These are phyloP conservation scores for Heliconius hewitsoni DNA, from an alignment of 1,140 invertebrate species.

Conservation along the genomic window DNA sequence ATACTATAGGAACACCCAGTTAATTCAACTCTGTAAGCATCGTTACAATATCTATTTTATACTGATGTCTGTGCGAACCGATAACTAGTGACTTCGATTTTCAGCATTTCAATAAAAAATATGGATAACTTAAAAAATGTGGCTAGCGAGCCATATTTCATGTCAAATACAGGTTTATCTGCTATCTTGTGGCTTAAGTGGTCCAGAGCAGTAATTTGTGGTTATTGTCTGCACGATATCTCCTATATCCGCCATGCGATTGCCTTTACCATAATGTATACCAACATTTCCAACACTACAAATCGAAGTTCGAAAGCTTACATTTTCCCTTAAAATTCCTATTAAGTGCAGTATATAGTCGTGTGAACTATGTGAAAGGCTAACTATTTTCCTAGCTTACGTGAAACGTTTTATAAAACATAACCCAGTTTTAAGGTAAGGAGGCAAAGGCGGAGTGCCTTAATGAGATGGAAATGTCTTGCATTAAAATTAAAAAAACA, in stretches of 20 bases:
- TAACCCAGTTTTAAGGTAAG: not conserved
- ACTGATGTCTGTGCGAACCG: not conserved
- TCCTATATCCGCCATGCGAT: conserved; percentile 45
- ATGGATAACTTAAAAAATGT: conserved; percentile 42
- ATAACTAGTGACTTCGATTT: not conserved
- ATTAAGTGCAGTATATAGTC: conserved; percentile 16
- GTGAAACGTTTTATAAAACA: not conserved
- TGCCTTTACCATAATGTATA: conserved; percentile 41
- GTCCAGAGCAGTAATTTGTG: conserved; percentile 56
- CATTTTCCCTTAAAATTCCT: conserved; percentile 33
- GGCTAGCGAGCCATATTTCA: conserved; percentile 42
- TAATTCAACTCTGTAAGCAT: not conserved
- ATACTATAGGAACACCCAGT: too few species aligned
- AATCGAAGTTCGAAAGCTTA: conserved; percentile 43
- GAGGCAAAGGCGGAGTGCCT: too few species aligned
- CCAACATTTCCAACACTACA: conserved; percentile 35
- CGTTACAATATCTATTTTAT: not conserved
- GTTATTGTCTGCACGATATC: conserved; percentile 61
- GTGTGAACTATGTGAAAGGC: conserved; percentile 31
- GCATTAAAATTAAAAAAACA: too few species aligned
- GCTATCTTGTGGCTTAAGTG: conserved; percentile 39
- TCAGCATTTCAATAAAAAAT: not conserved
- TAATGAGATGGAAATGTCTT: too few species aligned
- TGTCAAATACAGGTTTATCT: conserved; percentile 47
- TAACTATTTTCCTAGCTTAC: not conserved